These are phyloP conservation scores for Himalopsyche japonica DNA, from an alignment of 2,888 invertebrate species.

Conservation along the genomic window DNA sequence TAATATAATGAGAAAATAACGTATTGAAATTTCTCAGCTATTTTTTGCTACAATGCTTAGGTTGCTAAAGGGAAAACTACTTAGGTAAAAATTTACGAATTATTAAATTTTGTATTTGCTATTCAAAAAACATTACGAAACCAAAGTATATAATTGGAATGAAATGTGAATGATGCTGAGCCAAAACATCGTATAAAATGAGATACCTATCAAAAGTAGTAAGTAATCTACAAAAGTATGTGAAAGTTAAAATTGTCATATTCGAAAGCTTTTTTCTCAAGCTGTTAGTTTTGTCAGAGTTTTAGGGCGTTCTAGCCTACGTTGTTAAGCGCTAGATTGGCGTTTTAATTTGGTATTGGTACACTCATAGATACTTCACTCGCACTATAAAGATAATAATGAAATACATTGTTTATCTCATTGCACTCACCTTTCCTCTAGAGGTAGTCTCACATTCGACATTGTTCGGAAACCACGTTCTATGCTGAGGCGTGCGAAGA, in stretches of 20 bases:
- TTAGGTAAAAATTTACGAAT: no score
- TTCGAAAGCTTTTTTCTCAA: background rate
- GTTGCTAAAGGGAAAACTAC: no score
- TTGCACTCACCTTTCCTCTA: background rate
- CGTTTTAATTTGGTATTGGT: background rate
- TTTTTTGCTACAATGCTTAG: background rate
- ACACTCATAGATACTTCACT: background rate
- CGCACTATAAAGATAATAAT: background rate
- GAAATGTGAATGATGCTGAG: background rate
- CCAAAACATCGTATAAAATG: background rate
- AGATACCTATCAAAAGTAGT: background rate
- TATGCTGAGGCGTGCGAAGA: background rate
- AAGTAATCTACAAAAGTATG: background rate
- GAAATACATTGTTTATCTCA: background rate
- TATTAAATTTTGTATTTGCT: background rate
- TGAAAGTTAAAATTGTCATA: background rate
- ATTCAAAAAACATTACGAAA: background rate
- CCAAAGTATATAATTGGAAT: background rate
- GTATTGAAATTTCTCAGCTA: background rate
- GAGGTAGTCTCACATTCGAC: background rate
- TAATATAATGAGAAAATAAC: background rate
- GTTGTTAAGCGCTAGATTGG: background rate
- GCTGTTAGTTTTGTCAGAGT: background rate
- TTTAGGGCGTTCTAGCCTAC: background rate
- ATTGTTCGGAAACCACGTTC: background rate